These are phyloP conservation scores for Dipodomys stephensi DNA, from an alignment of 2,113 vertebrate species.

Conservation along the genomic window DNA sequence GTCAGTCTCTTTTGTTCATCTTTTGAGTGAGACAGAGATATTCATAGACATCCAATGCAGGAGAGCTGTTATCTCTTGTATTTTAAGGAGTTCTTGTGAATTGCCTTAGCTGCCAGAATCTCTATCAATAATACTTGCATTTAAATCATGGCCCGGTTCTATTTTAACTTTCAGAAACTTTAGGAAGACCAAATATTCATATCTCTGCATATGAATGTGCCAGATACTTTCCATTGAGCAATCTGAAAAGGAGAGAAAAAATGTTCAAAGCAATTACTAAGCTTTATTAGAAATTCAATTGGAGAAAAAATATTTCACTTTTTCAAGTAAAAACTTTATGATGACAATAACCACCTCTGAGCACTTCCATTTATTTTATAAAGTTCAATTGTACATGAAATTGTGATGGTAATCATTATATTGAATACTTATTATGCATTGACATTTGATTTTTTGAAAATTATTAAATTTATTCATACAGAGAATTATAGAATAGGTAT, in stretches of 20 bases:
- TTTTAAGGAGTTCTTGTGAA: not conserved
- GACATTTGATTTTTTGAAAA: not conserved
- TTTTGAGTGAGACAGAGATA: not conserved
- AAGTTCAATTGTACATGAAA: not conserved
- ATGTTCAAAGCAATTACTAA: not conserved
- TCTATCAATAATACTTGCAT: not conserved
- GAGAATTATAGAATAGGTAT: not conserved
- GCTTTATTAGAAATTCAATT: not conserved
- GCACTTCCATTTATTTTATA: not conserved
- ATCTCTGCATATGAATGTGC: not conserved
- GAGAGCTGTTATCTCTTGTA: not conserved
- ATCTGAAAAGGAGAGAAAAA: not conserved
- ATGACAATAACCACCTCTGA: not conserved
- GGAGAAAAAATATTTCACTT: not conserved
- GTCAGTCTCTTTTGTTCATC: not conserved
- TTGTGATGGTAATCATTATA: not conserved
- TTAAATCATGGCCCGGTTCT: not conserved
- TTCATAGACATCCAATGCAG: not conserved
- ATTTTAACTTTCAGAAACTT: conserved; percentile 42
- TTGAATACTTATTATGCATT: not conserved
- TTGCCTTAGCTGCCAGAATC: not conserved
- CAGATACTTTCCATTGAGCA: not conserved
- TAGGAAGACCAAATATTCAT: not conserved
- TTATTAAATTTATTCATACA: conserved; percentile 1
- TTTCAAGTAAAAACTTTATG: conserved; percentile 5